Base-by-base conservation (phyloP, 1,140 invertebrate genomes). In the Polypedilum pembai region DNA sequence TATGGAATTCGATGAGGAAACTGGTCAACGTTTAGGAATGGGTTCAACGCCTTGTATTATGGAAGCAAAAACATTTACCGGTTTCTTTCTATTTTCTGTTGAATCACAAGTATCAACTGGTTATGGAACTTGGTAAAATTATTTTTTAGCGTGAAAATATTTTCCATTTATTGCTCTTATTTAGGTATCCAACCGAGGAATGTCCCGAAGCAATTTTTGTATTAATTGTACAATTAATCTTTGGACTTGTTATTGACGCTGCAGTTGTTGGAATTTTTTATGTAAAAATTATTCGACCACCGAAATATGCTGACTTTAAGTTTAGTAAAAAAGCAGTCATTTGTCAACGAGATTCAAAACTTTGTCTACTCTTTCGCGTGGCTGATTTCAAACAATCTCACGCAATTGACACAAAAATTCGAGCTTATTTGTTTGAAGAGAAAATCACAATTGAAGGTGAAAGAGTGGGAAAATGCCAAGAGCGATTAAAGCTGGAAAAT, bases 181-280 rank as follows among this genome's bases (percentile, higher is more conserved):
- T 3, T n/a, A 84, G 93, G 73, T 91, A 88, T 80, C 92, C 92
- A 0, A 94, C 90, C 12, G 91, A 93, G 79, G 88, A 94, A 78
- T 96, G 94, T 80, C 89, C 92, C 0, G 90, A 93, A 80, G 92
- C 91, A 0, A 89, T 95, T 63, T 87, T 95, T 72, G 85, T 94
- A 1, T 84, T 88, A 77, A 84, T 87, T 8, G 77, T 84, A 74
- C 86, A 88, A 83, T 86, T 88, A 73, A 80, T 88, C 21, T 81
- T 84, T 2, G 86, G 86, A 0, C 85, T 85, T 0, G 85, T 84
- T 0, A 80, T 88, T 33, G 86, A 87, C 41, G 87, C 87, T 0
- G 83, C 82, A 15, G 80, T 88, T 73, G 81, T 87, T 17, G 86
- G 86, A 79, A 84, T 88, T 74, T 82, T 88, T 74, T 88, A 87